Evolutionary conservation across 2,888 invertebrate genomes (phyloP).

Genomic region (Microplitis deprimator): DNA sequence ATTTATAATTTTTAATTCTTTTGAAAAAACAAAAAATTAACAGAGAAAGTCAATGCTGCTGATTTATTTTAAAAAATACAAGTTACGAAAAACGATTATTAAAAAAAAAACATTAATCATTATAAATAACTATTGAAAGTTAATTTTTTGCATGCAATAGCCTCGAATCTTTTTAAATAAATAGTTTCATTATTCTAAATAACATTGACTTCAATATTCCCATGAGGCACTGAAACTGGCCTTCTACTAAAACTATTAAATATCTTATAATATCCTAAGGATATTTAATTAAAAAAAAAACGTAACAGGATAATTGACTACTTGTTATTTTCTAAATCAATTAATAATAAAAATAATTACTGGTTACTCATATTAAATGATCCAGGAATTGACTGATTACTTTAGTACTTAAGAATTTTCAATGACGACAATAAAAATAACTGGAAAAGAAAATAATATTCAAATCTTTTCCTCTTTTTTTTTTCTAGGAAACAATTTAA

Average conservation of each 20-base stretch:
- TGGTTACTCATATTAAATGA: background rate
- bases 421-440: background rate
- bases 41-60: too few relatives aligned
- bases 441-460: background rate
- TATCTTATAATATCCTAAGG: background rate
- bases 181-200: conserved; percentile 7
- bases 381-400: background rate
- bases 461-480: background rate
- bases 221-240: conserved; percentile 12
- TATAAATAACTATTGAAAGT: background rate
- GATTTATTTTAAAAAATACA: background rate
- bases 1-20: too few relatives aligned
- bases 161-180: conserved; percentile 4
- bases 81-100: background rate
- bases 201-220: conserved; percentile 25
- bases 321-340: background rate
- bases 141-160: background rate
- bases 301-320: background rate
- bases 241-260: conserved; percentile 20
- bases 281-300: background rate
- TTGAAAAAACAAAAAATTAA: too few relatives aligned
- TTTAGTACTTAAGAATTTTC: background rate
- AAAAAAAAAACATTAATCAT: background rate
- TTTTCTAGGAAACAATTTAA: background rate
- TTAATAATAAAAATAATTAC: background rate